A percentile compares a stretch with the other conserved stretches of the same genome.
These are phyloP conservation scores for Hoplodrina blanda DNA, from an alignment of 2,888 invertebrate species.

Conservation along the genomic window DNA sequence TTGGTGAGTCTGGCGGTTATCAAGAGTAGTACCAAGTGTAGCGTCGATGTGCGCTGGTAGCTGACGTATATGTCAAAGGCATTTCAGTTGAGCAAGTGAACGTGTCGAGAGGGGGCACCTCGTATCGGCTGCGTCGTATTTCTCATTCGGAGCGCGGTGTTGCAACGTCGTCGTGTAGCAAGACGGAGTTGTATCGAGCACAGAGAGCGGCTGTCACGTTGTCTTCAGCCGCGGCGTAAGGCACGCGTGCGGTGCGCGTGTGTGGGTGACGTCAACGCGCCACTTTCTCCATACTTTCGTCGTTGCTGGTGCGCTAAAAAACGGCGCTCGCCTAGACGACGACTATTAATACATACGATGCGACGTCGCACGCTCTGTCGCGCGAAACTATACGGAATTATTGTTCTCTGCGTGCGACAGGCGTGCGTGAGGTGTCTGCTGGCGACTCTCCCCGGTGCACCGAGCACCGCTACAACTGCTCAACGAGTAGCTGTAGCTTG, in stretches of 20 bases:
- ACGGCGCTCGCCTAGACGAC: slow-evolving; percentile 83
- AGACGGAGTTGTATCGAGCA: slow-evolving; percentile 78
- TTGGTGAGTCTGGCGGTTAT: slow-evolving; percentile 40
- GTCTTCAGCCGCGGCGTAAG: slow-evolving; percentile 65
- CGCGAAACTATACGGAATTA: slow-evolving; percentile 85
- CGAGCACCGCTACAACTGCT: slow-evolving; percentile 23
- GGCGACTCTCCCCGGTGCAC: slow-evolving; percentile 72
- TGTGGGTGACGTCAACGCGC: slow-evolving; percentile 89
- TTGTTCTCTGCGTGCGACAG: slow-evolving; percentile 77
- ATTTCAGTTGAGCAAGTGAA: slow-evolving; percentile 85
- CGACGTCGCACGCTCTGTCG: slow-evolving; percentile 85
- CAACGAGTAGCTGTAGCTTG: slow-evolving; percentile 21
- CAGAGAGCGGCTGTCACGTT: slow-evolving; percentile 80
- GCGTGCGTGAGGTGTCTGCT: slow-evolving; percentile 72
- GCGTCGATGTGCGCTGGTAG: slow-evolving; percentile 55
- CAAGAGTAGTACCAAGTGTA: slow-evolving; percentile 46
- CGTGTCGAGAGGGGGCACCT: slow-evolving; percentile 86
- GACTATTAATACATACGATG: slow-evolving; percentile 86
- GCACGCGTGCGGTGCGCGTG: slow-evolving; percentile 84
- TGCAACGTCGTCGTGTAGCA: slow-evolving; percentile 83
- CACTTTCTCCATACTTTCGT: slow-evolving; percentile 91
- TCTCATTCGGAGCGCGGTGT: slow-evolving; percentile 83
- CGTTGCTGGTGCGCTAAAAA: slow-evolving; percentile 89
- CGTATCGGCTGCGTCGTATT: slow-evolving; percentile 84
- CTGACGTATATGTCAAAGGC: slow-evolving; percentile 68